These are phyloP conservation scores for Pipistrellus nathusii DNA, from an alignment of 2,797 vertebrate species.

Conservation along the genomic window DNA sequence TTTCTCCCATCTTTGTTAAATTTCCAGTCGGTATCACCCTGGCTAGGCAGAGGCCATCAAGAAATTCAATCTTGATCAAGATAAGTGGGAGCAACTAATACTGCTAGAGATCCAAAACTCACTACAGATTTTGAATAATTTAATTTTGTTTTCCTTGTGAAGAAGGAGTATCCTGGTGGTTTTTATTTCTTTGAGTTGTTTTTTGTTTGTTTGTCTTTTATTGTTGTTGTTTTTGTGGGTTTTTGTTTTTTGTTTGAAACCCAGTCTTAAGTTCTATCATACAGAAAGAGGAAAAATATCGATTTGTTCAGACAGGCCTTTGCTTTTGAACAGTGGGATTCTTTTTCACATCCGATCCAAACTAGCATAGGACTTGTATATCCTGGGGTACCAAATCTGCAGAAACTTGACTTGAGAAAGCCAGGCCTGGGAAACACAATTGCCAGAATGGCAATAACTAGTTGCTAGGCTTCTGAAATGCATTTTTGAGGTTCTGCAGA, in stretches of 20 bases:
- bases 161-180: not conserved
- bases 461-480: not conserved
- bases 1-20: not conserved
- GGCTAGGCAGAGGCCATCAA: not conserved
- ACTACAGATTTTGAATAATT: not conserved
- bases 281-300: not conserved
- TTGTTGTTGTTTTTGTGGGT: too few species aligned
- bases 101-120: not conserved
- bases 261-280: not conserved
- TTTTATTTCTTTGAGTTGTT: too few species aligned
- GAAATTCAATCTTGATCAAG: not conserved
- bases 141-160: not conserved
- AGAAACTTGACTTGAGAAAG: constrained; percentile 43
- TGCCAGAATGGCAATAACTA: too few species aligned
- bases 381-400: constrained; percentile 38
- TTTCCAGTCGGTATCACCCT: not conserved
- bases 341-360: constrained; percentile 37
- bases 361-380: not conserved
- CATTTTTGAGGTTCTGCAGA: not conserved
- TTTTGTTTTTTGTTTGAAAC: not conserved
- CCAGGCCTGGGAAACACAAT: not conserved
- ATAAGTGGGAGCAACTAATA: not conserved
- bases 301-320: constrained; percentile 60
- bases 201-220: too few species aligned
- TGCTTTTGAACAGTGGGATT: constrained; percentile 54